phyloP scores from a whole-genome alignment of 2,888 invertebrate genomes.

The Cataglyphis albicans region DNA sequence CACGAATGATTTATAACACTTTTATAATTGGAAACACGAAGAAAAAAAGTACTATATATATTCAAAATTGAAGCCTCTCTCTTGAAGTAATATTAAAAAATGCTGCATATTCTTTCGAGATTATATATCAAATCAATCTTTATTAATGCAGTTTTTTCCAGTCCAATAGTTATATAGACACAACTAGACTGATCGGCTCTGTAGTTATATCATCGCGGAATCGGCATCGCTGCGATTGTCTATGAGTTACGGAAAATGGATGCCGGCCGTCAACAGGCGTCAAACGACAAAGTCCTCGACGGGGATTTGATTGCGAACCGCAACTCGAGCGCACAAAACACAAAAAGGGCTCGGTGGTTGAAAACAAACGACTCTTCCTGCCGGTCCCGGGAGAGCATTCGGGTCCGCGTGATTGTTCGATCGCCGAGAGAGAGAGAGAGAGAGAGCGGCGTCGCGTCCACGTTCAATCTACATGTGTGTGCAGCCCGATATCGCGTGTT shows the following conservation, averaged over 20 bases:
- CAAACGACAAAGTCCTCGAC: slow-evolving; percentile 48
- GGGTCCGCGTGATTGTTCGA: slow-evolving; percentile 39
- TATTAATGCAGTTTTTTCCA: background rate
- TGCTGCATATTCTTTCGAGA: background rate
- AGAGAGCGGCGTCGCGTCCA: slow-evolving; percentile 47
- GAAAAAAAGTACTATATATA: background rate
- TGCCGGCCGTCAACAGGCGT: slow-evolving; percentile 50
- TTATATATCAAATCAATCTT: background rate
- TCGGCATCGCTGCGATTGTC: slow-evolving; percentile 21
- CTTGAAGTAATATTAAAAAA: background rate
- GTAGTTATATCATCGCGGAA: background rate
- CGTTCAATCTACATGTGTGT: slow-evolving; percentile 72
- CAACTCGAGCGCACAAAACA: slow-evolving; percentile 47
- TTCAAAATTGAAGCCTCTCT: background rate
- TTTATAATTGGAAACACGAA: background rate
- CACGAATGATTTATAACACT: background rate
- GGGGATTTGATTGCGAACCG: slow-evolving; percentile 53
- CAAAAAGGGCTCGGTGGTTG: slow-evolving; percentile 41
- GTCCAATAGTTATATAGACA: background rate
- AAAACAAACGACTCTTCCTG: slow-evolving; percentile 54
- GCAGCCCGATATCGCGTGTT: slow-evolving; percentile 56
- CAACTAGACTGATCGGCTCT: background rate
- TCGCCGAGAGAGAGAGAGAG: slow-evolving; percentile 7
- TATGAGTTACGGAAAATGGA: slow-evolving; percentile 36
- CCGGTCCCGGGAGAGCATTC: slow-evolving; percentile 43